Evolutionary conservation across 2,888 invertebrate species (phyloP).

Genomic region (Protonemura montana): DNA sequence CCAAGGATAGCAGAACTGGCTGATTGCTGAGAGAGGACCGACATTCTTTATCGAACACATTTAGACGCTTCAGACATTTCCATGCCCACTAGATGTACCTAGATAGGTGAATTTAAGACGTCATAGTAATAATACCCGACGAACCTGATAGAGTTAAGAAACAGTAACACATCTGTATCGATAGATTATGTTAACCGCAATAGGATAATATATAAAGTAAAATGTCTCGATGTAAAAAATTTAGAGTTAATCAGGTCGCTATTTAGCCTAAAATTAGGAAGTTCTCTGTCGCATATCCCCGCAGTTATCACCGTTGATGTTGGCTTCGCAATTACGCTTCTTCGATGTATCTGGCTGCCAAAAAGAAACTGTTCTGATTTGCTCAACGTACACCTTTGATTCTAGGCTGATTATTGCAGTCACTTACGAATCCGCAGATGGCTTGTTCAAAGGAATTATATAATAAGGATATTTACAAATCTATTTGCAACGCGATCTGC

Average conservation of each 20-base stretch:
- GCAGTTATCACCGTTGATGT: not conserved
- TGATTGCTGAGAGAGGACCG: not conserved
- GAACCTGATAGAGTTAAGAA: not conserved
- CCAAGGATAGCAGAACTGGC: not conserved
- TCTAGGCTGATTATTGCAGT: constrained; percentile 2
- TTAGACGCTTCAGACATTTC: constrained; percentile 7
- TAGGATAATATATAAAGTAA: not conserved
- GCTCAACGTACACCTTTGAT: constrained; percentile 25
- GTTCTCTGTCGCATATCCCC: not conserved
- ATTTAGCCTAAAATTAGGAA: not conserved
- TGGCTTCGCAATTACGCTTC: constrained; percentile 8
- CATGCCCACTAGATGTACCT: not conserved
- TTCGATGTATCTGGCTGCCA: constrained; percentile 19
- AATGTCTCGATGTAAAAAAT: not conserved
- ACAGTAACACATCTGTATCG: not conserved
- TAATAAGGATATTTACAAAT: not conserved
- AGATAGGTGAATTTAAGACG: not conserved
- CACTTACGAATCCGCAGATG: not conserved
- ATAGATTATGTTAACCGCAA: not conserved
- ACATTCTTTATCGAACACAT: not conserved
- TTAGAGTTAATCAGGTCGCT: not conserved
- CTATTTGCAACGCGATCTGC: not conserved
- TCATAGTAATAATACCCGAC: not conserved
- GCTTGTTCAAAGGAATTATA: constrained; percentile 2
- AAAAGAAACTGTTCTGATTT: constrained; percentile 25